Percentiles rank a stretch among this genome's conserved stretches.
These are phyloP conservation scores for Zhengitettix transpicula DNA, from an alignment of 2,888 invertebrate species.

Conservation along the genomic window DNA sequence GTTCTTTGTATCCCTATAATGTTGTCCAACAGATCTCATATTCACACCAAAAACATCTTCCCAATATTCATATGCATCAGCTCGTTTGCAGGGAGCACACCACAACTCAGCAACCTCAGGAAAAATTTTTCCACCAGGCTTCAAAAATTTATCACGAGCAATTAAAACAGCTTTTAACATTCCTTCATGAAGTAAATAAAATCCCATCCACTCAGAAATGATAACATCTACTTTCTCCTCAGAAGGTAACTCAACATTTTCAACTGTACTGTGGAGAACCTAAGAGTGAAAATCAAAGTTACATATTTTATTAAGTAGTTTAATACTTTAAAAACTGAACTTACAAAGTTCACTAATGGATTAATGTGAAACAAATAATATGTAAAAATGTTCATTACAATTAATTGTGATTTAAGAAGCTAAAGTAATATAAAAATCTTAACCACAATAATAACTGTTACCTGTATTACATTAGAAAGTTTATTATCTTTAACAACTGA, in stretches of 20 bases:
- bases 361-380: not conserved
- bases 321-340: not conserved
- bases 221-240: slow-evolving; percentile 67
- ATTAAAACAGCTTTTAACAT: slow-evolving; percentile 82
- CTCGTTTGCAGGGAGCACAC: slow-evolving; percentile 41
- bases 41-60: slow-evolving; percentile 60
- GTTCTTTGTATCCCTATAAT: slow-evolving; percentile 42
- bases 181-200: slow-evolving; percentile 85
- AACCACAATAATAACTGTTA: no score
- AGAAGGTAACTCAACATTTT: slow-evolving; percentile 51
- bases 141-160: slow-evolving; percentile 68
- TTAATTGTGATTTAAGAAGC: no score
- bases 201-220: slow-evolving; percentile 97
- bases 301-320: not conserved
- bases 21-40: slow-evolving; percentile 43
- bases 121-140: slow-evolving; percentile 53
- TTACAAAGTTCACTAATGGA: not conserved
- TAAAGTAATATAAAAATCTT: not conserved
- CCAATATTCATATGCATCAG: slow-evolving; percentile 58
- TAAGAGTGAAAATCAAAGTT: slow-evolving; percentile 21
- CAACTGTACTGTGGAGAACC: slow-evolving; percentile 59
- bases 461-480: slow-evolving; percentile 46
- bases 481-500: slow-evolving; percentile 55
- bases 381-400: no score
- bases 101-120: slow-evolving; percentile 56